These are phyloP conservation scores for Temnothorax unifasciatus DNA, from an alignment of 2,888 invertebrate species.

Conservation along the genomic window DNA sequence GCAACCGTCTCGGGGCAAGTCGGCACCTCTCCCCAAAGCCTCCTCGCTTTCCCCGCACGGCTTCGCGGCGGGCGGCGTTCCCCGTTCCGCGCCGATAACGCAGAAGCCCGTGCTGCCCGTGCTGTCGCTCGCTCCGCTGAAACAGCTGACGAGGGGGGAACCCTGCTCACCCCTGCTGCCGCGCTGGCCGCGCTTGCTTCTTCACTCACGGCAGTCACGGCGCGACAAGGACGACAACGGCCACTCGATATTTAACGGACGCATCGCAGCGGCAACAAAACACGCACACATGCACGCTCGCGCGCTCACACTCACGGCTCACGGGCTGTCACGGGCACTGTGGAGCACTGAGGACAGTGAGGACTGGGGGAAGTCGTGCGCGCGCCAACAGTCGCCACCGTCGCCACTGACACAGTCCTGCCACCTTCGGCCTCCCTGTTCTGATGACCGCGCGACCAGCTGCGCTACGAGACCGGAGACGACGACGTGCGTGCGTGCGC, in stretches of 20 bases:
- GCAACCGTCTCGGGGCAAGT: no score
- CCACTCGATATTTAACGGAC: conserved; percentile 72
- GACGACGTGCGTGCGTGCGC: background rate
- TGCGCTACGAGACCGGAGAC: no score
- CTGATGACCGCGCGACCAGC: no score
- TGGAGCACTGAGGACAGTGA: background rate
- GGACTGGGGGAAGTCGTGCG: conserved; percentile 56
- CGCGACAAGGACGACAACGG: conserved; percentile 32
- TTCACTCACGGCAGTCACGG: conserved; percentile 57
- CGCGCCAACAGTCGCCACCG: conserved; percentile 69
- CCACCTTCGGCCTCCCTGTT: conserved; percentile 70
- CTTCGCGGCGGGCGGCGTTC: background rate
- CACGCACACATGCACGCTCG: conserved; percentile 63
- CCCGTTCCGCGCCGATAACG: conserved; percentile 24
- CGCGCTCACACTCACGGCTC: background rate
- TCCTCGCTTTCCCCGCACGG: conserved; percentile 5
- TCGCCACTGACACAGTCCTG: conserved; percentile 75
- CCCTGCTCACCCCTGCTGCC: conserved; percentile 60
- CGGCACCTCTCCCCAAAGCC: no score
- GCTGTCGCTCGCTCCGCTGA: background rate
- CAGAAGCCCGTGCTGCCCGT: no score
- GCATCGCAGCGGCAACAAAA: conserved; percentile 75
- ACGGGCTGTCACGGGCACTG: background rate
- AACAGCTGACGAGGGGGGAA: conserved; percentile 67
- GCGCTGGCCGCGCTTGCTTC: conserved; percentile 24